Percentiles rank a stretch among this genome's conserved stretches.
Conservation (phyloP, 1,140 invertebrate species). For the Adelges cooleyi region DNA sequence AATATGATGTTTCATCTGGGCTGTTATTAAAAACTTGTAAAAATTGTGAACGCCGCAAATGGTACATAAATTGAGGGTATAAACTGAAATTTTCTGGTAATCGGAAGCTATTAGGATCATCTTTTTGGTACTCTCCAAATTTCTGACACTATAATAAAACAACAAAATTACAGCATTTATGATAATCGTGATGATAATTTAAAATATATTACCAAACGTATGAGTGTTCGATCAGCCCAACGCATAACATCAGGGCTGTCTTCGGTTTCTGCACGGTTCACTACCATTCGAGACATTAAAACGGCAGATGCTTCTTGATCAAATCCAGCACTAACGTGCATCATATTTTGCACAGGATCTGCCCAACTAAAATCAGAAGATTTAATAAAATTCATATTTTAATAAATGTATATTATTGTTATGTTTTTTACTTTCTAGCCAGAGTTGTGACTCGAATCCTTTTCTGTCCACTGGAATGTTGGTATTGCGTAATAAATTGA, state of each 20-base stretch:
- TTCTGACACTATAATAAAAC: conserved; percentile 79
- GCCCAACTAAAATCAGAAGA: conserved; percentile 56
- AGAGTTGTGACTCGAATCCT: conserved; percentile 93
- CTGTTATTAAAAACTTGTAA: conserved; percentile 99
- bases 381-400: conserved; percentile 26
- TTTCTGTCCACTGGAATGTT: conserved; percentile 91
- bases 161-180: background rate
- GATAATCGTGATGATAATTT: conserved; percentile 1
- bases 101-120: conserved; percentile 92
- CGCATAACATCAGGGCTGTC: conserved; percentile 93
- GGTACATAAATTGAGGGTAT: conserved; percentile 99
- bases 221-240: conserved; percentile 97
- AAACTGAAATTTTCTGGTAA: conserved; percentile 93
- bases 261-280: conserved; percentile 90
- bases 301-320: conserved; percentile 97
- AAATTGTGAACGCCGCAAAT: conserved; percentile 94
- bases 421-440: conserved; percentile 67
- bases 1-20: conserved; percentile 99
- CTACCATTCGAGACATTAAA: conserved; percentile 91
- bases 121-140: conserved; percentile 96
- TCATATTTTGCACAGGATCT: conserved; percentile 63
- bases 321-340: conserved; percentile 82
- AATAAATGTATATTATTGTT: background rate
- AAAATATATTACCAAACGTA: conserved; percentile 78
- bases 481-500: conserved; percentile 97